These are phyloP conservation scores for Heterotilapia buettikoferi DNA, from an alignment of 2,113 vertebrate species.

Conservation along the genomic window DNA sequence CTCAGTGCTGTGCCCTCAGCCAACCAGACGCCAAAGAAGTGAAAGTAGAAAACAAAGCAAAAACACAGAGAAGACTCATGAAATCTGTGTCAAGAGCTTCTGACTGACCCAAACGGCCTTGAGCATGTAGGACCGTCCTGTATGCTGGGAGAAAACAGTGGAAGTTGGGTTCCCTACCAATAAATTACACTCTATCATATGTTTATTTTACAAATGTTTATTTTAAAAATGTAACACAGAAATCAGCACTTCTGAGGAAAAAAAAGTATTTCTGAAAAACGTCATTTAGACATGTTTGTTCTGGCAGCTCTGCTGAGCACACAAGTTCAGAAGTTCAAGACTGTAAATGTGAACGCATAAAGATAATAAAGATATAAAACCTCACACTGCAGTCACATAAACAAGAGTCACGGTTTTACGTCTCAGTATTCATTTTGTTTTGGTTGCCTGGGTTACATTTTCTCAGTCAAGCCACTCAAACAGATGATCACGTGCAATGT, in stretches of 20 bases:
- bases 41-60: neutral
- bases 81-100: neutral
- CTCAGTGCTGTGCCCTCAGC: neutral
- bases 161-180: neutral
- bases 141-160: neutral
- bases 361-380: neutral
- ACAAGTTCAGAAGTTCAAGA: neutral
- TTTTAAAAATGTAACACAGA: neutral
- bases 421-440: neutral
- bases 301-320: neutral
- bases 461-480: neutral
- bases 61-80: neutral
- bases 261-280: neutral
- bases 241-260: neutral
- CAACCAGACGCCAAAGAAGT: neutral
- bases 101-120: neutral
- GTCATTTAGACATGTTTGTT: neutral
- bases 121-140: neutral
- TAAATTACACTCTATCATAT: neutral
- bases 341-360: neutral
- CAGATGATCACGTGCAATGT: neutral
- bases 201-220: neutral
- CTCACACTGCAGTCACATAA: neutral
- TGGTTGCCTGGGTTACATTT: neutral
- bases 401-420: neutral